A percentile compares a stretch with the other conserved stretches of the same genome.
phyloP scores from a whole-genome alignment of 2,113 vertebrate genomes.

The Morone chrysops region DNA sequence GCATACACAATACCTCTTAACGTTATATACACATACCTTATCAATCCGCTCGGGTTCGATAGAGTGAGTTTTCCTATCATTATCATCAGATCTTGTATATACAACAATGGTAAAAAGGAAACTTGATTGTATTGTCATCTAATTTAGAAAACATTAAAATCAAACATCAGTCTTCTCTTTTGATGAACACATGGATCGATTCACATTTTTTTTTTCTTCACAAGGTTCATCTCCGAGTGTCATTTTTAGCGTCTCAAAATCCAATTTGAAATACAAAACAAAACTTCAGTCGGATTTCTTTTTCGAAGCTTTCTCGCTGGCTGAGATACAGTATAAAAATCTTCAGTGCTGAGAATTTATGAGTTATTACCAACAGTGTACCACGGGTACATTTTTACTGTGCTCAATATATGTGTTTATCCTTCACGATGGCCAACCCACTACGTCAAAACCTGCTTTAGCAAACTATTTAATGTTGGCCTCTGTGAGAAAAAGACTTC shows the following conservation, averaged over 20 bases:
- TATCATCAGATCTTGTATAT: constrained; percentile 86
- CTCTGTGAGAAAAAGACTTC: constrained; percentile 77
- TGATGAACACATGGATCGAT: constrained; percentile 79
- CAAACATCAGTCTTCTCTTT: constrained; percentile 81
- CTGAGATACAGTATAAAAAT: constrained; percentile 92
- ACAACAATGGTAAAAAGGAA: constrained; percentile 90
- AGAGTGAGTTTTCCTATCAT: constrained; percentile 75
- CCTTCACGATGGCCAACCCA: constrained; percentile 78
- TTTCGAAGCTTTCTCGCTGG: constrained; percentile 93
- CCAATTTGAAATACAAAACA: constrained; percentile 84
- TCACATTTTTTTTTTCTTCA: constrained; percentile 66
- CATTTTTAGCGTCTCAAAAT: constrained; percentile 71
- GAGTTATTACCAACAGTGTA: constrained; percentile 83
- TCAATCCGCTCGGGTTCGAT: constrained; percentile 76
- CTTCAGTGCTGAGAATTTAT: constrained; percentile 87
- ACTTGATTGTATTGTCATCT: constrained; percentile 90
- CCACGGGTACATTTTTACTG: constrained; percentile 87
- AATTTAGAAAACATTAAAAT: constrained; percentile 89
- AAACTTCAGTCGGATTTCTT: constrained; percentile 77
- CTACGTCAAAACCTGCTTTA: constrained; percentile 65
- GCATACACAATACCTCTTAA: constrained; percentile 99
- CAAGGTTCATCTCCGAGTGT: constrained; percentile 71
- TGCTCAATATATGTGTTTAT: constrained; percentile 90
- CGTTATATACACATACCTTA: constrained; percentile 98
- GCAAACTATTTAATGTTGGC: constrained; percentile 79